A percentile compares a stretch with the other conserved stretches of the same genome.
Conservation (phyloP, 2,888 invertebrate species). For the Ophion ventricosus region DNA sequence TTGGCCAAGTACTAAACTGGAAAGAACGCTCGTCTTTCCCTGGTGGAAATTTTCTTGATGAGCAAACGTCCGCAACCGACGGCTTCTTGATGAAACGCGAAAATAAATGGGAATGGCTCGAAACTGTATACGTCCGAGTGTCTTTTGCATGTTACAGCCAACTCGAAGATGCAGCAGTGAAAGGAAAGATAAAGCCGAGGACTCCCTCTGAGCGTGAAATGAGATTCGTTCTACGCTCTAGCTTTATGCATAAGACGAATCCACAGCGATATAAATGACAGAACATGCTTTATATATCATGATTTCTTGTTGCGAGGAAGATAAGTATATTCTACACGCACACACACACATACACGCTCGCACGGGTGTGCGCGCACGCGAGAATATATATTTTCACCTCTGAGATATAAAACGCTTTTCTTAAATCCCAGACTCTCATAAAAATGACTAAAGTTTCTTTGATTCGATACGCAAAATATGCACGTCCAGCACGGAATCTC, state of each 20-base stretch:
- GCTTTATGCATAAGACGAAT: constrained; percentile 10
- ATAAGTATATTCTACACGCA: background rate
- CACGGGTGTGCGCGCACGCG: no score
- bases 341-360: background rate
- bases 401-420: no score
- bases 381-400: no score
- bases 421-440: no score
- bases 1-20: background rate
- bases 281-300: background rate
- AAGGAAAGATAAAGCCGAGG: constrained; percentile 9
- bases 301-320: background rate
- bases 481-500: no score
- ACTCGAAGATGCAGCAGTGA: constrained; percentile 36
- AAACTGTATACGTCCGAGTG: constrained; percentile 7
- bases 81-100: constrained; percentile 48
- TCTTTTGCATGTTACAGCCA: constrained; percentile 30
- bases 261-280: background rate
- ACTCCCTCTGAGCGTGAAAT: constrained; percentile 62
- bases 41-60: constrained; percentile 14
- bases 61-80: constrained; percentile 42
- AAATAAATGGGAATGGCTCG: background rate
- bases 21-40: background rate
- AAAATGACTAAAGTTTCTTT: no score
- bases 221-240: constrained; percentile 51
- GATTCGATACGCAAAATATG: no score